Conservation (phyloP, 2,888 invertebrate species). For the Tiphia femorata region DNA sequence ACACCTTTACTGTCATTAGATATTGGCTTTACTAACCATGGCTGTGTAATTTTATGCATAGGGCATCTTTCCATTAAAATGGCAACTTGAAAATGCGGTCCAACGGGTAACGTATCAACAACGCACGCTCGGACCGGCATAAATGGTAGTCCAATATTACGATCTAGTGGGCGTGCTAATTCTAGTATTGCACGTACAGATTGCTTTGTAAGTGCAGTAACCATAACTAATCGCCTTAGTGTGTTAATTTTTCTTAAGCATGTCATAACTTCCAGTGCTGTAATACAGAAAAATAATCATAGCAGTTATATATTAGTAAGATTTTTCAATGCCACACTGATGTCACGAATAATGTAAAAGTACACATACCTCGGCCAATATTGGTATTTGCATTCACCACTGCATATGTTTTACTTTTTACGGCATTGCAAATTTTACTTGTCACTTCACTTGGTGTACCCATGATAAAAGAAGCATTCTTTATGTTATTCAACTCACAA, state of each 20-base stretch:
- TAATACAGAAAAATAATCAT: constrained; percentile 13
- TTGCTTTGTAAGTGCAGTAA: constrained; percentile 65
- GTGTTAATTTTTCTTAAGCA: constrained; percentile 58
- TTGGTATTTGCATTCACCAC: constrained; percentile 62
- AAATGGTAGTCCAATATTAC: constrained; percentile 57
- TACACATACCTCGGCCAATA: constrained; percentile 58
- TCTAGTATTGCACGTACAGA: constrained; percentile 66
- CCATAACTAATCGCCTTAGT: constrained; percentile 60
- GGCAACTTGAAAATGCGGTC: constrained; percentile 62
- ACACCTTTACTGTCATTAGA: background rate
- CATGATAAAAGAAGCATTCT: constrained; percentile 62
- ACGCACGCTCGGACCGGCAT: constrained; percentile 61
- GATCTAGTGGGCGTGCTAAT: constrained; percentile 57
- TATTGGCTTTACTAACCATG: constrained; percentile 6
- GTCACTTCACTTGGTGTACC: constrained; percentile 59
- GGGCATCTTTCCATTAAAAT: constrained; percentile 62
- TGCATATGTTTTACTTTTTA: constrained; percentile 56
- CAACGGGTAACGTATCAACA: constrained; percentile 62
- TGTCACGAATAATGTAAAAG: background rate
- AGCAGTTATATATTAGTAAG: background rate
- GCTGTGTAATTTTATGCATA: constrained; percentile 49
- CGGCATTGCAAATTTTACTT: constrained; percentile 48
- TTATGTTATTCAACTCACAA: constrained; percentile 61
- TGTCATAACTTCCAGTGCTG: constrained; percentile 62
- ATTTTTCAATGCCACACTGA: background rate